Conservation (phyloP, 2,113 vertebrate genomes). For the Coptodon rendalli region DNA sequence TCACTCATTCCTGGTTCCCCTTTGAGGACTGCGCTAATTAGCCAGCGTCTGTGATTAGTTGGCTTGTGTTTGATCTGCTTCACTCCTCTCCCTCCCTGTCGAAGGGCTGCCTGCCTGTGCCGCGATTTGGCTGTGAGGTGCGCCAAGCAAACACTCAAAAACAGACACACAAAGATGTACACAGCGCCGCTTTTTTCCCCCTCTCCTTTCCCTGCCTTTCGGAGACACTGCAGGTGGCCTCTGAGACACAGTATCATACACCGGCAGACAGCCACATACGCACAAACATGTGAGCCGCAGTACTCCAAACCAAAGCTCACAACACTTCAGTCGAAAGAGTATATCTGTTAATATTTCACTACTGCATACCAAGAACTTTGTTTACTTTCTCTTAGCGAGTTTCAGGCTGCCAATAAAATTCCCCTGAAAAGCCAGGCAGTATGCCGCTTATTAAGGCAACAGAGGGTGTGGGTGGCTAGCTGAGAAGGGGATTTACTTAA, state of each 20-base stretch:
- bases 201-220: neutral
- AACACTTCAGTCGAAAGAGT: slow-evolving; percentile 9
- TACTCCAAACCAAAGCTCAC: neutral
- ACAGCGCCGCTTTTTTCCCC: neutral
- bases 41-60: slow-evolving; percentile 67
- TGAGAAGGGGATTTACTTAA: slow-evolving; percentile 45
- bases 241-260: slow-evolving; percentile 31
- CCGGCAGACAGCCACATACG: neutral
- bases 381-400: slow-evolving; percentile 46
- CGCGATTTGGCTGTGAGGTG: slow-evolving; percentile 38
- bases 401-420: slow-evolving; percentile 32
- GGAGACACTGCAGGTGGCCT: slow-evolving; percentile 46
- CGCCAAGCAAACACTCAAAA: neutral
- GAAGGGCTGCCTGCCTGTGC: slow-evolving; percentile 46
- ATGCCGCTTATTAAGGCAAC: neutral
- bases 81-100: slow-evolving; percentile 40
- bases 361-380: slow-evolving; percentile 16
- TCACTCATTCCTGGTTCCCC: slow-evolving; percentile 62
- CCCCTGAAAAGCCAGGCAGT: neutral
- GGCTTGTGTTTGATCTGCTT: slow-evolving; percentile 66
- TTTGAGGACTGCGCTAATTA: slow-evolving; percentile 69
- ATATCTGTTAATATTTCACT: slow-evolving; percentile 56
- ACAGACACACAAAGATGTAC: neutral
- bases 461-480: slow-evolving; percentile 29
- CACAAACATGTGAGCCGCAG: neutral